Conservation (phyloP, 2,888 invertebrate species). For the Polydesmus complanatus region DNA sequence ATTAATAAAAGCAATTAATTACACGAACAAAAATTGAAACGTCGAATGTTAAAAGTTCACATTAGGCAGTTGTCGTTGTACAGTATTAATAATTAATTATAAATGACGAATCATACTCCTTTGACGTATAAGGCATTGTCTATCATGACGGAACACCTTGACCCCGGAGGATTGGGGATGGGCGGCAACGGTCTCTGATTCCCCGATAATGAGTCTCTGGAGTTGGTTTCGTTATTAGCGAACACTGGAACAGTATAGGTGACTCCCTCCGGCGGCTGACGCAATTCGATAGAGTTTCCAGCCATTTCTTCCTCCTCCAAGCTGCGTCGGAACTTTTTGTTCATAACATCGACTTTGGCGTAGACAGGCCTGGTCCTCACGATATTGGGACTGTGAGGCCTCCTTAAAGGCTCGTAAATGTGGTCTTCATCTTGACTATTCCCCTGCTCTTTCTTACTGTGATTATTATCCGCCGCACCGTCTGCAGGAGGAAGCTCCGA, state of each 20-base stretch:
- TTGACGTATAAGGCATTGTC: conserved; percentile 6
- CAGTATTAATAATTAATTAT: too few species aligned
- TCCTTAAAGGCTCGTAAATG: conserved; percentile 10
- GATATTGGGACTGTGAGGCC: conserved; percentile 7
- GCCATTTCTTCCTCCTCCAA: neutral
- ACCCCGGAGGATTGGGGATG: conserved; percentile 1
- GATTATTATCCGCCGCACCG: conserved; percentile 1
- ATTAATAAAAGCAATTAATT: too few species aligned
- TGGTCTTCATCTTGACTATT: conserved; percentile 6
- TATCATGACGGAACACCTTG: conserved; percentile 8
- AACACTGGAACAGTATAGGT: conserved; percentile 3
- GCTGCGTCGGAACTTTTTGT: neutral
- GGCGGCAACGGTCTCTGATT: conserved; percentile 8
- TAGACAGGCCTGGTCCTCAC: conserved; percentile 1
- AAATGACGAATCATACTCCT: too few species aligned
- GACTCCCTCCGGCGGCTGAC: conserved; percentile 7
- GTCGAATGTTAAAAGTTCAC: too few species aligned
- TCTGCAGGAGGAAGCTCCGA: conserved; percentile 11
- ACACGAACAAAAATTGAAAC: too few species aligned
- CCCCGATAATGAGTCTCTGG: neutral
- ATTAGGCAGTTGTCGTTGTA: too few species aligned
- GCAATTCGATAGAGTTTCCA: neutral
- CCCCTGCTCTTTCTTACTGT: neutral
- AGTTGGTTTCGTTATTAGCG: neutral
- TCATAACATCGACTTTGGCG: conserved; percentile 8